Evolutionary conservation across 2,797 vertebrate genomes (phyloP).

Genomic region (Falco novaeseelandiae): DNA sequence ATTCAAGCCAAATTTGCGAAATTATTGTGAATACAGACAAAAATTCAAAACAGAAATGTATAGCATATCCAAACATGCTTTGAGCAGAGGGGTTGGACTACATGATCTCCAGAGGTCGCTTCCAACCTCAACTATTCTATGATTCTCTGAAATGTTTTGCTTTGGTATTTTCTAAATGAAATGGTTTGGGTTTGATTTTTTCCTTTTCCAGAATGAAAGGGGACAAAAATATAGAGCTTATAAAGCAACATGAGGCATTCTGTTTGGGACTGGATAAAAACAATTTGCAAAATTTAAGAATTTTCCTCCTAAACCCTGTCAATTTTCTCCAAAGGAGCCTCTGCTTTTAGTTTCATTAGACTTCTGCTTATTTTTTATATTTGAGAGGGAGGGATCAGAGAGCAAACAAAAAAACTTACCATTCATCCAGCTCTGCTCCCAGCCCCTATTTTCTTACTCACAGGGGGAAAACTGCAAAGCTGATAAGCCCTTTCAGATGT

Average conservation of each 20-base stretch:
- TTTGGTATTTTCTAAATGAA: constrained; percentile 53
- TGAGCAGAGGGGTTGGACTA: background rate
- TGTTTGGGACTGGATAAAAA: constrained; percentile 3
- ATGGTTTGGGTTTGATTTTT: constrained; percentile 7
- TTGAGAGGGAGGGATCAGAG: background rate
- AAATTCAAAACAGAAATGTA: background rate
- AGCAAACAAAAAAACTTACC: constrained; percentile 24
- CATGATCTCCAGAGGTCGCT: background rate
- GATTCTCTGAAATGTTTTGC: constrained; percentile 44
- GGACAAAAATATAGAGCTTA: constrained; percentile 3
- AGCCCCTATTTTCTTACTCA: background rate
- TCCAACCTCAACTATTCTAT: constrained; percentile 49
- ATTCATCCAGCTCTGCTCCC: constrained; percentile 29
- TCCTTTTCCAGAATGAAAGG: constrained; percentile 36
- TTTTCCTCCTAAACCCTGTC: background rate
- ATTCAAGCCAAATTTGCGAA: background rate
- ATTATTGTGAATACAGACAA: background rate
- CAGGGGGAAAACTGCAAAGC: background rate
- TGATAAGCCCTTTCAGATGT: background rate
- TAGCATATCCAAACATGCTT: background rate
- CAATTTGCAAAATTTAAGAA: background rate
- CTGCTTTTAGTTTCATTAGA: constrained; percentile 10
- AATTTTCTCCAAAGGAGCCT: background rate
- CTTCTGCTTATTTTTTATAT: background rate
- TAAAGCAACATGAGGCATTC: constrained; percentile 14